Conservation (phyloP, 2,113 vertebrate species). For the Brachypteracias leptosomus region DNA sequence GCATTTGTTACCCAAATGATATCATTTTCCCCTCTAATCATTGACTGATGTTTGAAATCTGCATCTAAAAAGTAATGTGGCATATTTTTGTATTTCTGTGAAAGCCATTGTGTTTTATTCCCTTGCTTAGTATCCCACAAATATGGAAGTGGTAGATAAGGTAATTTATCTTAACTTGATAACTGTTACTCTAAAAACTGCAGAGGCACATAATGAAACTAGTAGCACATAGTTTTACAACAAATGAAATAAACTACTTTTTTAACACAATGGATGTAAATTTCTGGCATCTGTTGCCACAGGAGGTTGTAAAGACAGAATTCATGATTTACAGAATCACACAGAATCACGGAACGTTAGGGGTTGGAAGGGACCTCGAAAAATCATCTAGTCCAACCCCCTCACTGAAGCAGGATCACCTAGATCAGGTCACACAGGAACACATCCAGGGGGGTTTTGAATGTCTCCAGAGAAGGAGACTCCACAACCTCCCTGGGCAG, state of each 20-base stretch:
- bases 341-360: too few relatives aligned
- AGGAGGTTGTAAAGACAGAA: neutral
- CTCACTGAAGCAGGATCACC: too few relatives aligned
- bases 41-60: neutral
- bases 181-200: neutral
- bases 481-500: too few relatives aligned
- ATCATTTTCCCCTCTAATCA: rapidly evolving
- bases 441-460: too few relatives aligned
- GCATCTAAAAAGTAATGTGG: neutral
- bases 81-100: neutral
- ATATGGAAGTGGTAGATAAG: neutral
- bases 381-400: too few relatives aligned
- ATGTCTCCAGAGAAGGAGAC: too few relatives aligned
- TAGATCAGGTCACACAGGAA: too few relatives aligned
- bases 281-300: neutral
- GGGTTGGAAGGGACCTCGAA: too few relatives aligned
- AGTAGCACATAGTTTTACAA: neutral
- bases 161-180: too few relatives aligned
- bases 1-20: neutral
- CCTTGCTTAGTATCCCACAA: neutral
- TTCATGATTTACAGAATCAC: too few relatives aligned
- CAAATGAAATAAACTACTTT: neutral
- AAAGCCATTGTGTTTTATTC: neutral
- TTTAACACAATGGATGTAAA: neutral
- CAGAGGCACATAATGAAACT: neutral